These are phyloP conservation scores for Morpho deidamia DNA, from an alignment of 2,888 invertebrate genomes.

Conservation along the genomic window DNA sequence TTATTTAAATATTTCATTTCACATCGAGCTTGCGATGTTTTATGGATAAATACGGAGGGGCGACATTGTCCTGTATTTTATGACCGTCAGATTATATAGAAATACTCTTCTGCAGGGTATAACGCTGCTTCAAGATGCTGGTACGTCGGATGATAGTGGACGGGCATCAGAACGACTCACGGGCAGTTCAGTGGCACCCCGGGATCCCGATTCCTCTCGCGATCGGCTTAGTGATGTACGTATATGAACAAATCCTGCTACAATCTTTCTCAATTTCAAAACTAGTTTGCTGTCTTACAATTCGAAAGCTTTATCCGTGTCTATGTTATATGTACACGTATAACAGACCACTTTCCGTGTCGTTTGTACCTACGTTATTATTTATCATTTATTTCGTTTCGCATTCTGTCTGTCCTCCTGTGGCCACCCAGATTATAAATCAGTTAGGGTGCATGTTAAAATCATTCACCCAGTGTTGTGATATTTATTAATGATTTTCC, in stretches of 20 bases:
- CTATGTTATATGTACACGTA: constrained; percentile 10
- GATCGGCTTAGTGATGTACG: constrained; percentile 93
- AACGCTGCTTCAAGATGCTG: constrained; percentile 86
- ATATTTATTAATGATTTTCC: constrained; percentile 6
- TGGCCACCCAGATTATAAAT: constrained; percentile 4
- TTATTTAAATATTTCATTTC: too few species aligned
- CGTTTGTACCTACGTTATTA: background rate
- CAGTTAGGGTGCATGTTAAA: constrained; percentile 15
- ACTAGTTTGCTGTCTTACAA: constrained; percentile 6
- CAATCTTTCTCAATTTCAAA: constrained; percentile 5
- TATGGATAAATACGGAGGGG: too few species aligned
- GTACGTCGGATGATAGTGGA: constrained; percentile 91
- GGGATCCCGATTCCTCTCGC: constrained; percentile 89
- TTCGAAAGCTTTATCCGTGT: constrained; percentile 16
- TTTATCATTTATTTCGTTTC: constrained; percentile 10
- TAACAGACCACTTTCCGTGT: constrained; percentile 2
- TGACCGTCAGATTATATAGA: constrained; percentile 19
- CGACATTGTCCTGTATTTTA: constrained; percentile 25
- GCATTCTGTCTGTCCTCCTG: constrained; percentile 3
- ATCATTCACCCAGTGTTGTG: constrained; percentile 19
- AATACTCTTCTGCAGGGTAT: constrained; percentile 80
- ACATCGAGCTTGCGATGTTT: too few species aligned
- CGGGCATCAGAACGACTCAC: constrained; percentile 89
- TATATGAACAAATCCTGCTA: constrained; percentile 37
- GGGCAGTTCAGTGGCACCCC: constrained; percentile 85